A percentile compares a stretch with the other conserved stretches of the same genome.
Evolutionary conservation across 2,797 vertebrate species (phyloP).

Genomic region (Macrochelys suwanniensis): DNA sequence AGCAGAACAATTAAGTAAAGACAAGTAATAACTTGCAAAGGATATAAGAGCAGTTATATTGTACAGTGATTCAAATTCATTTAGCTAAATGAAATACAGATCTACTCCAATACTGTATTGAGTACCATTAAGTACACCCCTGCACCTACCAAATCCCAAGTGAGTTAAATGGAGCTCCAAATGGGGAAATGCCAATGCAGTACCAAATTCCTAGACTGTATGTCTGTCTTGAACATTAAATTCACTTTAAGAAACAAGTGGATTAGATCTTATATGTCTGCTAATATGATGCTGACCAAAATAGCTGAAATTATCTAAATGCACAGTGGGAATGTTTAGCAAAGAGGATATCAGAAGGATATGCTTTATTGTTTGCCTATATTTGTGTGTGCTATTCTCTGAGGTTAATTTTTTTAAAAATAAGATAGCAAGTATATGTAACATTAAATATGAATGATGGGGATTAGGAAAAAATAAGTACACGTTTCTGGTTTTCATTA

Average conservation of each 20-base stretch:
- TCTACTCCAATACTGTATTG: not conserved
- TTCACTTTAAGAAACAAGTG: not conserved
- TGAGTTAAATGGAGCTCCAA: not conserved
- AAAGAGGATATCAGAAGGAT: not conserved
- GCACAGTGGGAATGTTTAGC: not conserved
- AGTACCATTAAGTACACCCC: not conserved
- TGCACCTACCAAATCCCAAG: not conserved
- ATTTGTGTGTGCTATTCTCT: conserved; percentile 39
- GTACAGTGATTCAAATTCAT: not conserved
- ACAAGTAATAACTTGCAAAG: not conserved
- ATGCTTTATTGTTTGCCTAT: conserved; percentile 43
- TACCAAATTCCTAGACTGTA: not conserved
- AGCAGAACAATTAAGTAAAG: not conserved
- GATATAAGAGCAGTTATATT: not conserved
- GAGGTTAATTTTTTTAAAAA: conserved; percentile 49
- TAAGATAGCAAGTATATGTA: conserved; percentile 35
- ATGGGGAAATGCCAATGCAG: not conserved
- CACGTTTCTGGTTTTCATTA: conserved; percentile 48
- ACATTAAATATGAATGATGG: conserved; percentile 44
- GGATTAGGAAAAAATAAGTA: conserved; percentile 29
- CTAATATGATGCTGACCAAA: not conserved
- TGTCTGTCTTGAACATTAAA: not conserved
- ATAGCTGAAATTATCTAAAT: conserved; percentile 32
- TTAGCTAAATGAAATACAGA: not conserved
- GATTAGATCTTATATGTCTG: not conserved